These are phyloP conservation scores for Onychostruthus taczanowskii DNA, from an alignment of 2,113 vertebrate genomes.

Conservation along the genomic window DNA sequence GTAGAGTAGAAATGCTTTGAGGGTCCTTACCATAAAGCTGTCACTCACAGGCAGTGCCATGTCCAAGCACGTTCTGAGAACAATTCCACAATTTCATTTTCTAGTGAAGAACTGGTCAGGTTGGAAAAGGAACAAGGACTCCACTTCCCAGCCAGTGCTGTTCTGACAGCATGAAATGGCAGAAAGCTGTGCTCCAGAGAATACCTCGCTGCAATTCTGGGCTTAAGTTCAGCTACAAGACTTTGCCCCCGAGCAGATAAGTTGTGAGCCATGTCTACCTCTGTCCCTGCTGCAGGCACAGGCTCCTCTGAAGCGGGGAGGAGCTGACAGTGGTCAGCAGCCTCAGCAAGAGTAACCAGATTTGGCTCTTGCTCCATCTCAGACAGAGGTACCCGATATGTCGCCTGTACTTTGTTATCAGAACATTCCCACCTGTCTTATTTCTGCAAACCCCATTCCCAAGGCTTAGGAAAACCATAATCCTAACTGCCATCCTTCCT, in stretches of 20 bases:
- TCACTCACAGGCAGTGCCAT: background rate
- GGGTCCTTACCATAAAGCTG: constrained; percentile 45
- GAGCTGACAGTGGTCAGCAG: background rate
- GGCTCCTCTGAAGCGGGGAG: background rate
- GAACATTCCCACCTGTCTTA: background rate
- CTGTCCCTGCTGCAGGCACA: background rate
- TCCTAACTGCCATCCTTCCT: background rate
- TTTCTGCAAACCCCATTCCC: background rate
- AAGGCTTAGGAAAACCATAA: background rate
- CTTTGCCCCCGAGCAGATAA: constrained; percentile 40
- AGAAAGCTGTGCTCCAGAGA: background rate
- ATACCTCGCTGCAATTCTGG: background rate
- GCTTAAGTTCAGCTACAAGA: constrained; percentile 47
- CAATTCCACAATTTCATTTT: background rate
- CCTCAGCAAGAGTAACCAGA: background rate
- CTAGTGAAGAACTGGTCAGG: background rate
- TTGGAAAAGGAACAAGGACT: background rate
- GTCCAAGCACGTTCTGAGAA: constrained; percentile 1
- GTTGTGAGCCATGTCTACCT: background rate
- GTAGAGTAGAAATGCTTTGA: background rate
- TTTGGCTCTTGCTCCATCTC: background rate
- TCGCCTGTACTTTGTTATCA: background rate
- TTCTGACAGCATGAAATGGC: background rate
- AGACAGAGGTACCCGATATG: background rate
- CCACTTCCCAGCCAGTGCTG: background rate